Evolutionary conservation across 2,113 vertebrate species (phyloP).

Genomic region (Callipepla squamata): DNA sequence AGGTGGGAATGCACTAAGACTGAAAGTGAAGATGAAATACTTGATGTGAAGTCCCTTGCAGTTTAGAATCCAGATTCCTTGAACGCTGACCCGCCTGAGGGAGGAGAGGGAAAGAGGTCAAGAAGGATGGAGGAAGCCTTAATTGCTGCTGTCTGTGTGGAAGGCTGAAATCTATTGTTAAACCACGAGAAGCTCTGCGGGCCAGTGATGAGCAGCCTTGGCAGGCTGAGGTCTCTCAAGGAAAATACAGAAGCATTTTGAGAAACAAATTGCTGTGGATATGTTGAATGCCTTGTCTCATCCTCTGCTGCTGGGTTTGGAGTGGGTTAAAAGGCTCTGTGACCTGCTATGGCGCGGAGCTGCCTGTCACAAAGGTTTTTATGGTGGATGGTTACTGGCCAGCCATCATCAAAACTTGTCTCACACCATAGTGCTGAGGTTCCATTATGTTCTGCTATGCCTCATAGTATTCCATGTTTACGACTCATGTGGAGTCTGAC

Average conservation of each 20-base stretch:
- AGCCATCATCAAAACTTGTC: not conserved
- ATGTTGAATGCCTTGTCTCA: not conserved
- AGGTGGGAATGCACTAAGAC: not conserved
- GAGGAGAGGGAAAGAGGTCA: not conserved
- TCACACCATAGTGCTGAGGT: not conserved
- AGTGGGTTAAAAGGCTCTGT: not conserved
- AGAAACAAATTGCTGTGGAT: not conserved
- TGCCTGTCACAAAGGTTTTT: not conserved
- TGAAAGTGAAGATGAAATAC: constrained; percentile 33
- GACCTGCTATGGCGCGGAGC: not conserved
- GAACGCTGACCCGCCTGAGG: not conserved
- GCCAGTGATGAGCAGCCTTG: not conserved
- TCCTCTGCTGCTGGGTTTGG: not conserved
- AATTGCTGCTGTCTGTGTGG: not conserved
- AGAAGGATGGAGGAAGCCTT: not conserved
- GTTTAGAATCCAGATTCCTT: constrained; percentile 62
- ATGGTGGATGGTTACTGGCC: not conserved
- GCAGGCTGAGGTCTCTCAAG: not conserved
- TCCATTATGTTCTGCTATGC: not conserved
- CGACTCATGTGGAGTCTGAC: not conserved
- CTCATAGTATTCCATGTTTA: not conserved
- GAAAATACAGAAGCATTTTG: not conserved
- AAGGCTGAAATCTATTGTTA: not conserved
- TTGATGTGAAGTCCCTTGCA: constrained; percentile 23
- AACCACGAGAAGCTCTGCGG: accelerated